Base-by-base conservation (phyloP, 2,888 invertebrate species). In the Yponomeuta cagnagella region DNA sequence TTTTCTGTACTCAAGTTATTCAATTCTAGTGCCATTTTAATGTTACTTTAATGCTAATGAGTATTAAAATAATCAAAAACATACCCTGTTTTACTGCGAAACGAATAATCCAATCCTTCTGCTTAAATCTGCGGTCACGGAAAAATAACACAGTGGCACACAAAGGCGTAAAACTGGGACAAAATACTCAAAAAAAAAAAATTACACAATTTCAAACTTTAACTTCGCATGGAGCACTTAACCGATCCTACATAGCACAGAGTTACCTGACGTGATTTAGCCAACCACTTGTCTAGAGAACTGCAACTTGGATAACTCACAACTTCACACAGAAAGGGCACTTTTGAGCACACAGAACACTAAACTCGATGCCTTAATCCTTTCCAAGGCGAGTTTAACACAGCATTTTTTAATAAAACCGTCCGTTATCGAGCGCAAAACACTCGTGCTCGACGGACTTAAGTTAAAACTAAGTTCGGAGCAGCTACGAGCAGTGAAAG, bases 391-490 rank as follows among this genome's bases (percentile, higher is more conserved):
- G 88, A 85, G 80, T 84, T 82, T 75, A 79, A 80, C 81, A 85
- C 82, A 87, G 84, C 83, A 87, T 84, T 85, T 78, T 83, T 66
- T 23, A 33, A 79, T 82, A 83, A 83, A 82, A 81, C 79, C 75
- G 80, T 79, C 81, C 80, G 82, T 81, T 80, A 80, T 84, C 82
- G 79, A 80, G 76, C 79, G 79, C 83, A 80, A 82, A 84, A 87
- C 90, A 85, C 81, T 83, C 90, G 82, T 82, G 79, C 78, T 79
- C 84, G 76, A 79, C 89, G 86, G 80, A 79, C 90, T 85, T 87
- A 89, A 89, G 84, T 88, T 87, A 82, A 85, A 90, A 92, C 92
- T 92, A 92, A 91, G 89, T 87, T 87, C 82, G 83, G 83, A 58
- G 83, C 83, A 84, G 86, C 86, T 87, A 86, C 79, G 85, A 81